A percentile compares a stretch with the other conserved stretches of the same genome.
These are phyloP conservation scores for Ferdinandea cuprea DNA, from an alignment of 2,888 invertebrate species.

Conservation along the genomic window DNA sequence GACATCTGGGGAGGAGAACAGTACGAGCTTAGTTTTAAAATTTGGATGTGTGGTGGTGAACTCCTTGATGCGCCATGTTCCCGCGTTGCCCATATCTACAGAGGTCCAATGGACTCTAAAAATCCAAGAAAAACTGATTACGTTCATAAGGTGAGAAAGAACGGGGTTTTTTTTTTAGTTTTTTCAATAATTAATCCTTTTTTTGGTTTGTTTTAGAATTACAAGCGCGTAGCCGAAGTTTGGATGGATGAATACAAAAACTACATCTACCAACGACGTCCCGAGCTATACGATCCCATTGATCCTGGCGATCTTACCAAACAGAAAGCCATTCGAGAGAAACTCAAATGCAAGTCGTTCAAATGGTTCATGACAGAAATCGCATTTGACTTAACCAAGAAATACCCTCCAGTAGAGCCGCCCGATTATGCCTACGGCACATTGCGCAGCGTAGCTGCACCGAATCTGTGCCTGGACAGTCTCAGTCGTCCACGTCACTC, in stretches of 20 bases:
- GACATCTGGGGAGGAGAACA: slow-evolving; percentile 99
- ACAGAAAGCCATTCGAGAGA: slow-evolving; percentile 89
- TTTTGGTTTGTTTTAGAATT: slow-evolving; percentile 89
- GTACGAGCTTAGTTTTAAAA: slow-evolving; percentile 98
- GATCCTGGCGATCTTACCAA: slow-evolving; percentile 92
- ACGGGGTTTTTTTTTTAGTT: too few relatives aligned
- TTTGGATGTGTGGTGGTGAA: slow-evolving; percentile 98
- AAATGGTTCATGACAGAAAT: slow-evolving; percentile 97
- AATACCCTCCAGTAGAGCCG: slow-evolving; percentile 96
- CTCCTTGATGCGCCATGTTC: slow-evolving; percentile 97
- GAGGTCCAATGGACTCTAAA: slow-evolving; percentile 91
- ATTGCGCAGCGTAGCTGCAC: slow-evolving; percentile 86
- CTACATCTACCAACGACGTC: slow-evolving; percentile 91
- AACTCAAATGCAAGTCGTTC: slow-evolving; percentile 94
- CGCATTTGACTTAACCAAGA: slow-evolving; percentile 94
- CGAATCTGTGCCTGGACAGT: slow-evolving; percentile 90
- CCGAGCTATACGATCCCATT: slow-evolving; percentile 88
- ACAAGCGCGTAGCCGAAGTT: slow-evolving; percentile 96
- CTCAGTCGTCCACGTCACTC: slow-evolving; percentile 83
- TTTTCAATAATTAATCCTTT: background rate
- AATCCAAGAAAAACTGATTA: slow-evolving; percentile 97
- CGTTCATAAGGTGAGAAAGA: slow-evolving; percentile 83
- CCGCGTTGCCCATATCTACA: slow-evolving; percentile 94
- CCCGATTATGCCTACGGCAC: slow-evolving; percentile 91
- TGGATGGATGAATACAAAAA: slow-evolving; percentile 99